Percentiles rank a stretch among this genome's conserved stretches.
These are phyloP conservation scores for Leucoraja erinaceus DNA, from an alignment of 2,113 vertebrate genomes.

Conservation along the genomic window DNA sequence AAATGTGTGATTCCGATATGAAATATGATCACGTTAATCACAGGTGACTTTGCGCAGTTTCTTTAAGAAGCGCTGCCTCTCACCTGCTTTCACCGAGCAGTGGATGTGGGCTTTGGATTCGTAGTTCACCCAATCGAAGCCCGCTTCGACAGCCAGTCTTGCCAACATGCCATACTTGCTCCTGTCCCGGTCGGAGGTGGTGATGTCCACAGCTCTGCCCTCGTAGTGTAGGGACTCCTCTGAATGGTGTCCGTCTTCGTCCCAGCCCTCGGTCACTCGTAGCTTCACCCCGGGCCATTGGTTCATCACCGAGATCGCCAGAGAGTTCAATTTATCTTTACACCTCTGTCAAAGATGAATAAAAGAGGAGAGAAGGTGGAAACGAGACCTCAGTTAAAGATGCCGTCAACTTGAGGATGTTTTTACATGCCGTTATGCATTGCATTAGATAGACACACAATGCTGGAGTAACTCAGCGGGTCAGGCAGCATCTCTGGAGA, in stretches of 20 bases:
- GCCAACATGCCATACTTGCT: constrained; percentile 87
- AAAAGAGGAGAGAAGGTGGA: background rate
- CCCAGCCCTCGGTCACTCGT: constrained; percentile 86
- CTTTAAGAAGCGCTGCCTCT: constrained; percentile 41
- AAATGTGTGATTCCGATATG: constrained; percentile 6
- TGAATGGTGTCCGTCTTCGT: constrained; percentile 81
- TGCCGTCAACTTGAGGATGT: background rate
- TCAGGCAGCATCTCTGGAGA: too few relatives aligned
- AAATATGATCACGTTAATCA: constrained; percentile 17
- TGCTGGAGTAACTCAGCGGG: too few relatives aligned
- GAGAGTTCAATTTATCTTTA: constrained; percentile 92
- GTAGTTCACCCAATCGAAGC: constrained; percentile 89
- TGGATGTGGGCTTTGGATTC: constrained; percentile 87
- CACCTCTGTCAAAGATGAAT: constrained; percentile 69
- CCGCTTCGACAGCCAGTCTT: constrained; percentile 82
- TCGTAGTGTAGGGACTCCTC: constrained; percentile 86
- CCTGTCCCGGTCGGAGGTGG: constrained; percentile 83
- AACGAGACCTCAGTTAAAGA: background rate
- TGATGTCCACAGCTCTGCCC: constrained; percentile 84
- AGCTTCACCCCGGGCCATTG: constrained; percentile 86
- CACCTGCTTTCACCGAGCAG: constrained; percentile 95
- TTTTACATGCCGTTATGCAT: background rate
- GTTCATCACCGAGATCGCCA: constrained; percentile 93
- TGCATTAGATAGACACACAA: background rate
- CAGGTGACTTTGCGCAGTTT: background rate